A percentile compares a stretch with the other conserved stretches of the same genome.
phyloP scores from a whole-genome alignment of 2,888 invertebrate genomes.

The Cyaniris semiargus region DNA sequence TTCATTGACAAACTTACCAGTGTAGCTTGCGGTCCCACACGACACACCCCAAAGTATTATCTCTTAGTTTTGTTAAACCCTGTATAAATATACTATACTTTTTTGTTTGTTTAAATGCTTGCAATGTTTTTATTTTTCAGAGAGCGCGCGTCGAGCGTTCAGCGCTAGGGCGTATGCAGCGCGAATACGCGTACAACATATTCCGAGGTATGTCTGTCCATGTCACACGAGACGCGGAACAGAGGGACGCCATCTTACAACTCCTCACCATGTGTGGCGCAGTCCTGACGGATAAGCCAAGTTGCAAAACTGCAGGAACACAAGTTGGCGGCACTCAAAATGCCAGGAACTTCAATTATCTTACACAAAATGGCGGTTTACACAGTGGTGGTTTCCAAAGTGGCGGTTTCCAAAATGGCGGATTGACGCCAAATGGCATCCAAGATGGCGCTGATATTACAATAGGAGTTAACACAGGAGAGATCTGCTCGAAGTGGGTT shows the following conservation, averaged over 20 bases:
- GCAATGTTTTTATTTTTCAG: slow-evolving; percentile 46
- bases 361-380: slow-evolving; percentile 40
- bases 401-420: slow-evolving; percentile 42
- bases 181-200: slow-evolving; percentile 65
- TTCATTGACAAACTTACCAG: too few species aligned
- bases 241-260: slow-evolving; percentile 53
- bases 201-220: slow-evolving; percentile 60
- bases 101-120: too few species aligned
- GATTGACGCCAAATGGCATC: slow-evolving; percentile 39
- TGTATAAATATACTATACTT: too few species aligned
- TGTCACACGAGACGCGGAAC: slow-evolving; percentile 50
- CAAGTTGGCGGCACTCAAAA: slow-evolving; percentile 43
- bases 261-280: slow-evolving; percentile 63
- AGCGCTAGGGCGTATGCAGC: slow-evolving; percentile 53
- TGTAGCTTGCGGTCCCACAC: too few species aligned
- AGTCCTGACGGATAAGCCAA: slow-evolving; percentile 40
- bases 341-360: slow-evolving; percentile 33
- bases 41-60: too few species aligned
- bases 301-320: not conserved
- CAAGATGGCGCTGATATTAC: slow-evolving; percentile 50
- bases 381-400: slow-evolving; percentile 40
- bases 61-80: too few species aligned
- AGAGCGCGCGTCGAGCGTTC: slow-evolving; percentile 65
- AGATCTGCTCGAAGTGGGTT: slow-evolving; percentile 66
- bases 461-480: slow-evolving; percentile 51